Conservation (phyloP, 2,113 vertebrate species). For the Cervus canadensis region DNA sequence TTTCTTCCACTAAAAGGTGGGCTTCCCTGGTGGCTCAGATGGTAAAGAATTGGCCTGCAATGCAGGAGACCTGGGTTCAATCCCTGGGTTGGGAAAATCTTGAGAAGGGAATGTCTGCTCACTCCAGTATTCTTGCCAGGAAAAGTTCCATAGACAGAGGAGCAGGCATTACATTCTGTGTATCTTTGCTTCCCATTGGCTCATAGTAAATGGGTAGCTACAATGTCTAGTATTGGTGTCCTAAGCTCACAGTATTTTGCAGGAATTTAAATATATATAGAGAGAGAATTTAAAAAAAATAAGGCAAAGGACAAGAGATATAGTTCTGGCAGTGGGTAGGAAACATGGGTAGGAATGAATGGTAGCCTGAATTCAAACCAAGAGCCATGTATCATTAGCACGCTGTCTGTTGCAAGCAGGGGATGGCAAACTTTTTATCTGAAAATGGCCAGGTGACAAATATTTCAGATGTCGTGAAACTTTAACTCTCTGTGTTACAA, state of each 20-base stretch:
- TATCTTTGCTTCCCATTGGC: accelerated
- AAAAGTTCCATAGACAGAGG: neutral
- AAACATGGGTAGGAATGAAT: neutral
- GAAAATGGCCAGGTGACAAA: neutral
- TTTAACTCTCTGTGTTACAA: neutral
- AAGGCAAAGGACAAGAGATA: neutral
- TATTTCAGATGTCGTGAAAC: neutral
- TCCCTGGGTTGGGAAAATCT: neutral
- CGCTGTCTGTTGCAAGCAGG: accelerated
- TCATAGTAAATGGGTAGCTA: neutral
- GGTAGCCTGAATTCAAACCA: neutral
- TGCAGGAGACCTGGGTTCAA: neutral
- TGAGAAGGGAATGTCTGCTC: neutral
- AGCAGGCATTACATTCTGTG: neutral
- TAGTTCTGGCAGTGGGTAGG: accelerated
- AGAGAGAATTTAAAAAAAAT: neutral
- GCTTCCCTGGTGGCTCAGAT: neutral
- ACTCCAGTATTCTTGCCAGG: neutral
- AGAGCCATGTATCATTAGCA: accelerated
- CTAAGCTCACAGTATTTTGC: neutral
- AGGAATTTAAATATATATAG: neutral
- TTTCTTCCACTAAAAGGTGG: neutral
- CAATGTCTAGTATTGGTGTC: neutral
- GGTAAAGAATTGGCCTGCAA: neutral
- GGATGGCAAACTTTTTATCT: neutral